Evolutionary conservation across 2,113 vertebrate genomes (phyloP).

Genomic region (Burhinus bistriatus): DNA sequence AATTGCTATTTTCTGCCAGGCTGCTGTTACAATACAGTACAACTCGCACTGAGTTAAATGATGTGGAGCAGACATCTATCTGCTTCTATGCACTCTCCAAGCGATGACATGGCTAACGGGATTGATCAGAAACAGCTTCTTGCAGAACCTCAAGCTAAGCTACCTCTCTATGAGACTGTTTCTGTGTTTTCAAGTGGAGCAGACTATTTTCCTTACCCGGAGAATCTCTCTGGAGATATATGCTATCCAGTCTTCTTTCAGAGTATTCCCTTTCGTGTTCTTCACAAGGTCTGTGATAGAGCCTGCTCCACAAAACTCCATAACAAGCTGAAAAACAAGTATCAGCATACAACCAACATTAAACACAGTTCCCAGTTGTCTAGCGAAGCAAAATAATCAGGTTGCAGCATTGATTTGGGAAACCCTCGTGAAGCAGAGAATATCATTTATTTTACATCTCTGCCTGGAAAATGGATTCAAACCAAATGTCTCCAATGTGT

Average conservation of each 20-base stretch:
- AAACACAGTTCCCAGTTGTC: neutral
- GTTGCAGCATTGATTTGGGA: neutral
- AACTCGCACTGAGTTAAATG: neutral
- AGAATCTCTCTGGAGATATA: conserved; percentile 98
- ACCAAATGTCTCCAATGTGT: conserved; percentile 3
- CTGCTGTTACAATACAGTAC: neutral
- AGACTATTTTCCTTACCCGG: conserved; percentile 74
- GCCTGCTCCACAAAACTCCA: conserved; percentile 98
- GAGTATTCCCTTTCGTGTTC: conserved; percentile 95
- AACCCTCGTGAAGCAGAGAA: neutral
- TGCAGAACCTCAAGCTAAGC: neutral
- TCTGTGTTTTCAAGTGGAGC: neutral
- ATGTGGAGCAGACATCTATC: neutral
- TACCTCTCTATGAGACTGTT: neutral
- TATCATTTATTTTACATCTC: neutral
- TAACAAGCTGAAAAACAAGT: conserved; percentile 85
- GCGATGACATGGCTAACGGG: neutral
- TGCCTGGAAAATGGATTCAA: conserved; percentile 34
- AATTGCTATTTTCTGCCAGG: neutral
- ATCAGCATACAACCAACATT: neutral
- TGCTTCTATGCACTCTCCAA: neutral
- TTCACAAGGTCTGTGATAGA: conserved; percentile 99
- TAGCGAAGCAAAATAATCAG: neutral
- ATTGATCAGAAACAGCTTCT: conserved; percentile 31
- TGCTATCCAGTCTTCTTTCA: conserved; percentile 99